Percentiles rank a stretch among this genome's conserved stretches.
Conservation (phyloP, 1,140 invertebrate species). For the Bombyx mori region DNA sequence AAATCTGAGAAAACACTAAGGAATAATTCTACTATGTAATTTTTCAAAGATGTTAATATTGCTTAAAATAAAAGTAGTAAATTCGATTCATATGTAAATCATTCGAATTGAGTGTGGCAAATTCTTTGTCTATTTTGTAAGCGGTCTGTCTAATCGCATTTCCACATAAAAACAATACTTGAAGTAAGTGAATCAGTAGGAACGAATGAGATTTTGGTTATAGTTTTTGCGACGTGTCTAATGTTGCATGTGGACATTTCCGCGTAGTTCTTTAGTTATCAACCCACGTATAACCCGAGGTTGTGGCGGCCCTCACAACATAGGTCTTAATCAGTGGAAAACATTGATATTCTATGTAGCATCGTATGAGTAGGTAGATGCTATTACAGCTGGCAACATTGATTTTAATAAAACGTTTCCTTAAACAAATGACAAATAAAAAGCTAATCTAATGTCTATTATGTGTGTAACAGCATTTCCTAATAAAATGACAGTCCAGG, state of each 20-base stretch:
- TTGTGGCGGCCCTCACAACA: slow-evolving; percentile 24
- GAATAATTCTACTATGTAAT: no score
- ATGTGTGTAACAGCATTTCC: no score
- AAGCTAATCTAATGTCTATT: background rate
- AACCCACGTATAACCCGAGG: slow-evolving; percentile 53
- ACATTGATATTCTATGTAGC: slow-evolving; percentile 43
- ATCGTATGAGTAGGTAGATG: slow-evolving; percentile 1
- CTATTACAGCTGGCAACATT: slow-evolving; percentile 6
- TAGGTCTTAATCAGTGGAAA: slow-evolving; percentile 25
- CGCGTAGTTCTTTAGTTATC: slow-evolving; percentile 52
- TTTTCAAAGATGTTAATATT: no score
- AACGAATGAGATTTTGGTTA: slow-evolving; percentile 2
- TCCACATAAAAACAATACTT: slow-evolving; percentile 1
- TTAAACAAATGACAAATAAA: slow-evolving; percentile 9
- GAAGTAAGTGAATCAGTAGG: slow-evolving; percentile 1
- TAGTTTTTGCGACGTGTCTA: slow-evolving; percentile 4
- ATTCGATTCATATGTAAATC: no score
- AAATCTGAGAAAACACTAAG: no score
- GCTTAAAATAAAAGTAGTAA: no score
- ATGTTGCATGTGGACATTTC: slow-evolving; percentile 25
- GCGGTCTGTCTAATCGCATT: background rate
- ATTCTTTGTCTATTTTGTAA: background rate
- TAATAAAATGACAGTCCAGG: no score
- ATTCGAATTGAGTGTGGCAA: no score
- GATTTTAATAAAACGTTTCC: slow-evolving; percentile 23